Evolutionary conservation across 2,113 vertebrate species (phyloP), one percentile per base, ranked within the genome.

Genomic region (Gasterosteus nipponicus): DNA sequence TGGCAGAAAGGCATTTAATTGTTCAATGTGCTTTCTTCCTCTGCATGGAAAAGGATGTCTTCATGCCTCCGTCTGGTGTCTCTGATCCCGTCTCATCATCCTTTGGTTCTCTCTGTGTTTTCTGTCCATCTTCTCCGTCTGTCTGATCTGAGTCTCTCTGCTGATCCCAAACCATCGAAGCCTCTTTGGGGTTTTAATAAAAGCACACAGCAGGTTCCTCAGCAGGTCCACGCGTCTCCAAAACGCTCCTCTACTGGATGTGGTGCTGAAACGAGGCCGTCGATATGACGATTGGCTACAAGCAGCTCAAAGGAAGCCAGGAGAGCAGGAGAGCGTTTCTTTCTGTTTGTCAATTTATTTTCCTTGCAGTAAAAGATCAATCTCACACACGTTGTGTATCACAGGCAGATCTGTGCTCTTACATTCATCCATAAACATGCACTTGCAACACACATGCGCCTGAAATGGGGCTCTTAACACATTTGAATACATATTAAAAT

Each of bases 201-300:
- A 59, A 3, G 39, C 33, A 33, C 18, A 7, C 12, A 54, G 73
- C 53, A 5, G 38, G 26, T 54, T 59, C n/a, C 22, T 75, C 64
- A 33, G 22, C 16, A 0, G 1, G 46, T 53, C 39, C 54, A 3
- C 8, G 8, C 59, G 14, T 22, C 41, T 69, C 11, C 59, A 46
- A 19, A 70, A 69, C 53, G 31, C 29, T 16, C 10, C n/a, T 31
- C 49, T 53, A 29, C 58, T 62, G 64, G 56, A 78, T 75, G 60
- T 51, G 12, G 1, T 65, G 14, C 60, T 61, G 51, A 64, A 78
- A 75, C 4, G 71, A 49, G 26, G 39, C 35, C 31, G 62, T 59
- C 7, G 14, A 69, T 69, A 22, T 77, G 73, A 80, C 73, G 73
- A 77, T 26, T 61, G 65, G 77, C 69, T 59, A 31, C 35, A 72